These are phyloP conservation scores for Hetaerina americana DNA, from an alignment of 1,140 invertebrate genomes.

Conservation along the genomic window DNA sequence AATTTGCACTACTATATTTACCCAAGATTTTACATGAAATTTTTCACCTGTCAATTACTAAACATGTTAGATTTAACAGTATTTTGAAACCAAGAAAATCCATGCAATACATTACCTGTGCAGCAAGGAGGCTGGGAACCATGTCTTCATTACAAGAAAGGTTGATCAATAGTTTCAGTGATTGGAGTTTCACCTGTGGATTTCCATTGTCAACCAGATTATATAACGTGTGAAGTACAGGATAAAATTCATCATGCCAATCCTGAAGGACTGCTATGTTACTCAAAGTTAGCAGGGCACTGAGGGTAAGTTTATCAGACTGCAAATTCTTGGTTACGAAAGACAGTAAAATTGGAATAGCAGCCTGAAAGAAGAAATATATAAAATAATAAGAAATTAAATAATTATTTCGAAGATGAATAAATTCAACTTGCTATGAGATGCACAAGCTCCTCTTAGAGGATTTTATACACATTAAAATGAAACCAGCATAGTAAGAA, in stretches of 20 bases:
- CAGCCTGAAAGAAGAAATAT: conserved; percentile 26
- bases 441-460: too few species aligned
- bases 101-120: conserved; percentile 41
- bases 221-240: conserved; percentile 29
- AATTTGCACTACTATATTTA: too few species aligned
- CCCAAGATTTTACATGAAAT: too few species aligned
- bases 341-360: conserved; percentile 30
- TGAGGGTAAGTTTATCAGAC: conserved; percentile 22
- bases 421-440: too few species aligned
- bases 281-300: conserved; percentile 30
- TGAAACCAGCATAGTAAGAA: too few species aligned
- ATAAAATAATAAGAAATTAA: too few species aligned
- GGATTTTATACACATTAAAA: too few species aligned
- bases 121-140: conserved; percentile 45
- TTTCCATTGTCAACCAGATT: conserved; percentile 27
- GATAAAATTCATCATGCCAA: conserved; percentile 33
- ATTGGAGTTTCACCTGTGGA: conserved; percentile 35
- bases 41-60: too few species aligned
- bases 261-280: conserved; percentile 34
- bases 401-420: too few species aligned
- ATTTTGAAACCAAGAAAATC: neutral
- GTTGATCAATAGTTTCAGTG: conserved; percentile 48
- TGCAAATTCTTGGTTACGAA: conserved; percentile 23
- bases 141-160: conserved; percentile 47
- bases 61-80: too few species aligned